Percentiles rank a stretch among this genome's conserved stretches.
phyloP scores from a whole-genome alignment of 2,888 invertebrate species.

The Himalopsyche tibetana region DNA sequence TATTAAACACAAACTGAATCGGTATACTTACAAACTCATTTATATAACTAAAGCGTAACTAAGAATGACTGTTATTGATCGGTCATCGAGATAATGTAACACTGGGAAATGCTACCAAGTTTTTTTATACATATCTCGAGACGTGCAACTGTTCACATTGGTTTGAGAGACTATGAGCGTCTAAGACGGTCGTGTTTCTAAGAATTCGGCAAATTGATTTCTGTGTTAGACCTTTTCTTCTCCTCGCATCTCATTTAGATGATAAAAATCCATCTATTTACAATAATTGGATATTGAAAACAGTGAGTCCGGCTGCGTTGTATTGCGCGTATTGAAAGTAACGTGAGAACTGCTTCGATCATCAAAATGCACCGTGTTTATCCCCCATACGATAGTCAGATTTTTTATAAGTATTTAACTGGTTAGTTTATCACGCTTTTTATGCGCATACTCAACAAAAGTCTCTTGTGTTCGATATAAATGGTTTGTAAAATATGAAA shows the following conservation, averaged over 20 bases:
- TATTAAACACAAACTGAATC: conserved; percentile 11
- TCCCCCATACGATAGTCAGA: neutral
- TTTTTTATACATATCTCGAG: conserved; percentile 49
- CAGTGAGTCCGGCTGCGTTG: conserved; percentile 48
- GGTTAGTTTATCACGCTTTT: conserved; percentile 34
- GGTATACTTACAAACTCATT: conserved; percentile 18
- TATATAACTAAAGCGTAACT: conserved; percentile 44
- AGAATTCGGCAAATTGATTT: conserved; percentile 65
- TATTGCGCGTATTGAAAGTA: conserved; percentile 32
- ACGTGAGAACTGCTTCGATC: conserved; percentile 51
- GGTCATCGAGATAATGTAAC: conserved; percentile 55
- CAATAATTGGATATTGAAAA: conserved; percentile 62
- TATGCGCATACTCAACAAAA: neutral
- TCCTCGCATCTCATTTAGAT: conserved; percentile 59
- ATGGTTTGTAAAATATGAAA: conserved; percentile 12
- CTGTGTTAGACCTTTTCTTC: conserved; percentile 57
- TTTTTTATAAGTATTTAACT: neutral
- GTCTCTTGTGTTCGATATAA: neutral
- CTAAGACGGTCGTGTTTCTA: conserved; percentile 52
- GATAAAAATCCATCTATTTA: conserved; percentile 64
- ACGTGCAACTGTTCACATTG: conserved; percentile 46
- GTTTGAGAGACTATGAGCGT: conserved; percentile 1
- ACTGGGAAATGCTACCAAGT: conserved; percentile 42
- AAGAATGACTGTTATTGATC: conserved; percentile 59
- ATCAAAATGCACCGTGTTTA: neutral